These are phyloP conservation scores for Diploscapter pachys DNA, from an alignment of 1,140 invertebrate genomes.

Conservation along the genomic window DNA sequence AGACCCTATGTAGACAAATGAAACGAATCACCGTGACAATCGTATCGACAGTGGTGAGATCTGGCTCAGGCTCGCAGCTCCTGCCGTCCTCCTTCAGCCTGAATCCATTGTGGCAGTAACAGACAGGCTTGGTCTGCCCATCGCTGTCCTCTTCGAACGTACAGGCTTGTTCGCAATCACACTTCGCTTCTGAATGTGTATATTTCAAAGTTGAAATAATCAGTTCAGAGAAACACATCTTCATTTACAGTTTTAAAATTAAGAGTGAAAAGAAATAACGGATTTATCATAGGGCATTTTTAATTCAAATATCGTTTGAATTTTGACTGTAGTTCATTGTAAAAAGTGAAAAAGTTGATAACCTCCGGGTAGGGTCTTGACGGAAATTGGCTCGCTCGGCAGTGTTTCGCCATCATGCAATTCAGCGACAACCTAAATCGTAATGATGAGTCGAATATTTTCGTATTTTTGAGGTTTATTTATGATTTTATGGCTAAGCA, in stretches of 20 bases:
- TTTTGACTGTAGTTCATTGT: conserved; percentile 5
- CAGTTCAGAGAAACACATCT: neutral
- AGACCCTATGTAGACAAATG: neutral
- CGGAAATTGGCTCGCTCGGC: conserved; percentile 34
- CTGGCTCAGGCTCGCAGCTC: conserved; percentile 42
- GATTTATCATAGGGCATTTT: neutral
- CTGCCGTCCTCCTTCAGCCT: conserved; percentile 43
- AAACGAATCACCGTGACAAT: conserved; percentile 37
- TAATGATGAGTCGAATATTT: neutral
- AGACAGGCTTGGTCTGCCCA: conserved; percentile 38
- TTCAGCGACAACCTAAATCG: conserved; percentile 30
- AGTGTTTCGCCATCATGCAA: conserved; percentile 46
- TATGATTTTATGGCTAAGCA: too few species aligned
- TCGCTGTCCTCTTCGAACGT: conserved; percentile 44
- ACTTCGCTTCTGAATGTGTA: conserved; percentile 45
- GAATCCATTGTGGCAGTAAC: conserved; percentile 53
- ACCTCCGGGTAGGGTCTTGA: conserved; percentile 50
- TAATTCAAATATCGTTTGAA: neutral
- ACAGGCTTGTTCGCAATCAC: conserved; percentile 56
- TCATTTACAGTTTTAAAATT: neutral
- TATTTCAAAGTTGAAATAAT: neutral
- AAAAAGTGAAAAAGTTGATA: neutral
- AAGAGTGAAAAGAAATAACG: neutral
- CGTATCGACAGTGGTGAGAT: conserved; percentile 15
- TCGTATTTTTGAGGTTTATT: neutral